Conservation (phyloP, 53 echinoderm and acorn worm genomes). For the Arbacia lixula region DNA sequence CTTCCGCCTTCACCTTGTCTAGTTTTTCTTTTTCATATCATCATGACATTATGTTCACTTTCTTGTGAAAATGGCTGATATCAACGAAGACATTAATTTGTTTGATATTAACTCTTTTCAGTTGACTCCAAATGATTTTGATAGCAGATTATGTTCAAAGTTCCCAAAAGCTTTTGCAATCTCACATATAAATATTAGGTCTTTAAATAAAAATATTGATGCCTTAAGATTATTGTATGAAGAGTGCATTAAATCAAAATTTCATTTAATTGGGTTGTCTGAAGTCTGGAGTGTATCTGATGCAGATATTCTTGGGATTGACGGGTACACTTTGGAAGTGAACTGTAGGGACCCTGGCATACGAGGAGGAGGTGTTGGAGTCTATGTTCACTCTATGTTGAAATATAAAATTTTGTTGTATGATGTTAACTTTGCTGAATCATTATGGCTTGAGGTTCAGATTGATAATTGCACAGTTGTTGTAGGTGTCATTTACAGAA, state of each 20-base stretch:
- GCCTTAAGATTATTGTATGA: conserved; percentile 1
- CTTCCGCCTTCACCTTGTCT: too few species aligned
- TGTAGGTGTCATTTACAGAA: too few species aligned
- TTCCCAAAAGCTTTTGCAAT: conserved; percentile 13
- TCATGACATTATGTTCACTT: conserved; percentile 11
- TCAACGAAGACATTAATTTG: conserved; percentile 8
- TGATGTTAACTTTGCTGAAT: too few species aligned
- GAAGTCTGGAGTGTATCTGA: conserved; percentile 10
- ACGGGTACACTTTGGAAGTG: conserved; percentile 29
- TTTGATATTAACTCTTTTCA: conserved; percentile 13
- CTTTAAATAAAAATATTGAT: conserved; percentile 28
- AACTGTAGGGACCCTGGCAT: conserved; percentile 16
- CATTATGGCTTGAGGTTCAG: too few species aligned
- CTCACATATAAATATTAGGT: conserved; percentile 32
- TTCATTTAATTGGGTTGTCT: conserved; percentile 11
- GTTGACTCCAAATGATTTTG: conserved; percentile 15
- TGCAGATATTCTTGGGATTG: conserved; percentile 28
- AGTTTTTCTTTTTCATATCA: too few species aligned
- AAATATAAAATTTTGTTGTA: conserved; percentile 2
- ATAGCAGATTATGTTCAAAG: conserved; percentile 5
- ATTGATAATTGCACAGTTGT: too few species aligned
- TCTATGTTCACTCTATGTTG: conserved; percentile 9
- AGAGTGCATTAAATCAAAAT: not conserved
- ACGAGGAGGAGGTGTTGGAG: conserved; percentile 41
- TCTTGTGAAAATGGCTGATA: not conserved